A percentile compares a stretch with the other conserved stretches of the same genome.
Conservation (phyloP, 2,113 vertebrate species). For the Australoheros scitulus region DNA sequence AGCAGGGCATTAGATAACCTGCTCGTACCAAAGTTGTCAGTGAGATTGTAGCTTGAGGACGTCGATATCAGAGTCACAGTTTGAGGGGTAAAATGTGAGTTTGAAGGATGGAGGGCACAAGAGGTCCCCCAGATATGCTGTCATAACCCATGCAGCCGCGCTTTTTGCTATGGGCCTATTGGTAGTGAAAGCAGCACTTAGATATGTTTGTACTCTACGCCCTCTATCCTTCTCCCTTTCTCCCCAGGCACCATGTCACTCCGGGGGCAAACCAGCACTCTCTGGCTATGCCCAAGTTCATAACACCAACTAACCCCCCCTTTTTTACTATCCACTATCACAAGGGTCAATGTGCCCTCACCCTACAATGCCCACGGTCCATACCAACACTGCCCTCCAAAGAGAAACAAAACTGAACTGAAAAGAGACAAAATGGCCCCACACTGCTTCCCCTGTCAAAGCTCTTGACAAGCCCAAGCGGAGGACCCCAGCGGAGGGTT, state of each 20-base stretch:
- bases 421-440: conserved; percentile 78
- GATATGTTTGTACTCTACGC: conserved; percentile 82
- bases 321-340: conserved; percentile 45
- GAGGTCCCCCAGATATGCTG: conserved; percentile 77
- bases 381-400: conserved; percentile 70
- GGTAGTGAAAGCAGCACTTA: conserved; percentile 84
- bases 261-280: conserved; percentile 66
- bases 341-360: conserved; percentile 70
- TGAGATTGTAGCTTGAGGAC: conserved; percentile 60
- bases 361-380: conserved; percentile 66
- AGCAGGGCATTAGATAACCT: conserved; percentile 38
- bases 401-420: conserved; percentile 76
- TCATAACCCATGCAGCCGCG: conserved; percentile 78
- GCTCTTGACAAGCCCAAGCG: conserved; percentile 67
- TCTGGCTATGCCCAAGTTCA: conserved; percentile 74
- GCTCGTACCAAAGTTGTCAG: conserved; percentile 59
- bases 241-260: conserved; percentile 73
- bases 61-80: conserved; percentile 62
- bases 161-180: conserved; percentile 78
- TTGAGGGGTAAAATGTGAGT: conserved; percentile 70
- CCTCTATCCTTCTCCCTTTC: conserved; percentile 75
- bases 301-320: conserved; percentile 71
- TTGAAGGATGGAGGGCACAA: conserved; percentile 67
- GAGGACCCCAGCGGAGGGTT: conserved; percentile 69
- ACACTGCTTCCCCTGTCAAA: conserved; percentile 67